Evolutionary conservation across 2,888 invertebrate genomes (phyloP).

Genomic region (Eudasyphora cyanicolor): DNA sequence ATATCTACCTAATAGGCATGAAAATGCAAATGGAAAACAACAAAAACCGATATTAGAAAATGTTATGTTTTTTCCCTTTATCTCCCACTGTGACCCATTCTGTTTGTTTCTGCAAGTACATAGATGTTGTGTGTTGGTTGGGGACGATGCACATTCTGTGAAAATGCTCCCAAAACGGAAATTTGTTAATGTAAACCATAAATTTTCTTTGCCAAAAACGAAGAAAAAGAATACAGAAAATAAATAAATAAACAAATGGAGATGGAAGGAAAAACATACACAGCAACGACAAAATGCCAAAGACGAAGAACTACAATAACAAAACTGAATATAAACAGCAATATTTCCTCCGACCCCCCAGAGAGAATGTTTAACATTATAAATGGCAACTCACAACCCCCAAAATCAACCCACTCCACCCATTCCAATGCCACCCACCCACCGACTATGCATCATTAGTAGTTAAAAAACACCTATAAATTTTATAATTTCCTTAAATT

Average conservation of each 20-base stretch:
- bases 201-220: constrained; percentile 50
- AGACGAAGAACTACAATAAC: neutral
- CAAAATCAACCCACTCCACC: neutral
- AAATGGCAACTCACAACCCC: neutral
- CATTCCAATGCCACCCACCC: neutral
- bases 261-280: neutral
- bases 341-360: neutral
- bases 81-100: too few relatives aligned
- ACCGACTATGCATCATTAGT: neutral
- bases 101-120: too few relatives aligned
- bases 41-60: too few relatives aligned
- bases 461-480: constrained; percentile 36
- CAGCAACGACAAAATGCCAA: neutral
- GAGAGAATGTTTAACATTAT: constrained; percentile 8
- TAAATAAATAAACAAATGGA: constrained; percentile 26
- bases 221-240: constrained; percentile 7
- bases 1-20: too few relatives aligned
- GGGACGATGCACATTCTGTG: neutral
- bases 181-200: constrained; percentile 62
- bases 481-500: constrained; percentile 34
- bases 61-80: too few relatives aligned
- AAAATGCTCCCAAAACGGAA: constrained; percentile 57
- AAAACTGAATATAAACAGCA: constrained; percentile 14
- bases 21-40: too few relatives aligned
- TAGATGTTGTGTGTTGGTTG: neutral